A percentile compares a stretch with the other conserved stretches of the same genome.
These are phyloP conservation scores for Heliothis peltigera DNA, from an alignment of 2,888 invertebrate species.

Conservation along the genomic window DNA sequence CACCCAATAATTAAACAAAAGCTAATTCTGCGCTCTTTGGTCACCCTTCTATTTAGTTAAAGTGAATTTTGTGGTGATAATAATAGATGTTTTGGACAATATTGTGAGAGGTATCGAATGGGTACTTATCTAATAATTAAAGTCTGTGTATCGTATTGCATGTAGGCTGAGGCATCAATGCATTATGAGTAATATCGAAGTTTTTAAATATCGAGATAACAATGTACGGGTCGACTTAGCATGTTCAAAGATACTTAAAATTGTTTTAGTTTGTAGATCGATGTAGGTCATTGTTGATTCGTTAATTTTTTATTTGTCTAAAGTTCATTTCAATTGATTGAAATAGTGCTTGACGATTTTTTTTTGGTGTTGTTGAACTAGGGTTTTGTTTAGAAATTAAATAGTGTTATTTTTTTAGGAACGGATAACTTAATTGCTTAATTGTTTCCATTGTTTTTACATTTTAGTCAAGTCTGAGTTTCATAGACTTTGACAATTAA, in stretches of 20 bases:
- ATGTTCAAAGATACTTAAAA: constrained; percentile 67
- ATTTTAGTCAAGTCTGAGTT: too few species aligned
- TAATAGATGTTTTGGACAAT: constrained; percentile 76
- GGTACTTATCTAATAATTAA: constrained; percentile 61
- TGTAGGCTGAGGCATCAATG: constrained; percentile 83
- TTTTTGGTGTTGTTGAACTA: constrained; percentile 40
- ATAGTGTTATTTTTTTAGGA: background rate
- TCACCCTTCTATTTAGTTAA: background rate
- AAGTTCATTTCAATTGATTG: constrained; percentile 46
- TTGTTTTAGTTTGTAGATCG: constrained; percentile 70
- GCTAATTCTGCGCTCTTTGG: background rate
- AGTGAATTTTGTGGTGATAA: background rate
- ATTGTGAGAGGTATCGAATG: constrained; percentile 71
- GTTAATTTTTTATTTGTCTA: constrained; percentile 41
- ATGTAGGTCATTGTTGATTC: constrained; percentile 46
- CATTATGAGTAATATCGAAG: constrained; percentile 69
- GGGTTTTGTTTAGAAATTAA: background rate
- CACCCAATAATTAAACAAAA: background rate
- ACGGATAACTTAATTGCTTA: too few species aligned
- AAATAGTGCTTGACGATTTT: constrained; percentile 60
- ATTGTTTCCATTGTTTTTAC: too few species aligned
- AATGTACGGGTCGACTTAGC: constrained; percentile 65
- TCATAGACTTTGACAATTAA: too few species aligned
- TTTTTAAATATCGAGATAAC: constrained; percentile 50
- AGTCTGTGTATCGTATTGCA: constrained; percentile 81